Evolutionary conservation across 2,113 vertebrate species (phyloP).

Genomic region (Salminus brasiliensis): DNA sequence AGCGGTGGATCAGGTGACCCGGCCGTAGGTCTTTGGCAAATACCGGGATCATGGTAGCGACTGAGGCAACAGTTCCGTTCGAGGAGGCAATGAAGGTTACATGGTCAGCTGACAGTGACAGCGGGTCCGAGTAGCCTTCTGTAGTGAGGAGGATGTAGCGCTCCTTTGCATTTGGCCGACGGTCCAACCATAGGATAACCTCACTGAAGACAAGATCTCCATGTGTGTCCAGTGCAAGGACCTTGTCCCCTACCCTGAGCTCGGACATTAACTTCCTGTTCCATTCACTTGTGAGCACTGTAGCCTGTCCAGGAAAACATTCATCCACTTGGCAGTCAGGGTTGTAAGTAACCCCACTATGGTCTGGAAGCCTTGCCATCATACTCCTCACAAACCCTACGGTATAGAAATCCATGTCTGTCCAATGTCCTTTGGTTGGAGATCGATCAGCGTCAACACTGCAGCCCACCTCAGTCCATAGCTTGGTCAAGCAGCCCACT

Average conservation of each 20-base stretch:
- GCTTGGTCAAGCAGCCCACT: slow-evolving; percentile 5
- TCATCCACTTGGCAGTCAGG: slow-evolving; percentile 15
- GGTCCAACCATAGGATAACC: slow-evolving; percentile 45
- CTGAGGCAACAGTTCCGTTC: neutral
- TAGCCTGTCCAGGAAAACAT: slow-evolving; percentile 32
- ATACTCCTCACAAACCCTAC: slow-evolving; percentile 1
- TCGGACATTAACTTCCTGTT: slow-evolving; percentile 29
- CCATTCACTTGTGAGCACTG: slow-evolving; percentile 29
- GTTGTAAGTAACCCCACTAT: neutral
- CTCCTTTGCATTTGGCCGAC: neutral
- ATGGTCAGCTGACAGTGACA: slow-evolving; percentile 20
- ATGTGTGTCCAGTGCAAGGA: slow-evolving; percentile 24
- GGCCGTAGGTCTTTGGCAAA: slow-evolving; percentile 29
- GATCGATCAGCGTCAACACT: neutral
- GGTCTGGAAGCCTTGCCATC: neutral
- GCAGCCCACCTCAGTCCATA: slow-evolving; percentile 21
- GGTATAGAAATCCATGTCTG: neutral
- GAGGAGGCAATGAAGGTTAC: slow-evolving; percentile 30
- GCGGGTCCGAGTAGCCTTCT: slow-evolving; percentile 8
- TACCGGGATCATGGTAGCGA: slow-evolving; percentile 7
- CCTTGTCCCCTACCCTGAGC: slow-evolving; percentile 32
- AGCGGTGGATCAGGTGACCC: slow-evolving; percentile 33
- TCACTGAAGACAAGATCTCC: slow-evolving; percentile 30
- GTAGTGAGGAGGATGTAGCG: slow-evolving; percentile 24
- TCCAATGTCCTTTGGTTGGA: neutral